phyloP scores from a whole-genome alignment of 2,113 vertebrate species.

The Psittacula cyanocephala region DNA sequence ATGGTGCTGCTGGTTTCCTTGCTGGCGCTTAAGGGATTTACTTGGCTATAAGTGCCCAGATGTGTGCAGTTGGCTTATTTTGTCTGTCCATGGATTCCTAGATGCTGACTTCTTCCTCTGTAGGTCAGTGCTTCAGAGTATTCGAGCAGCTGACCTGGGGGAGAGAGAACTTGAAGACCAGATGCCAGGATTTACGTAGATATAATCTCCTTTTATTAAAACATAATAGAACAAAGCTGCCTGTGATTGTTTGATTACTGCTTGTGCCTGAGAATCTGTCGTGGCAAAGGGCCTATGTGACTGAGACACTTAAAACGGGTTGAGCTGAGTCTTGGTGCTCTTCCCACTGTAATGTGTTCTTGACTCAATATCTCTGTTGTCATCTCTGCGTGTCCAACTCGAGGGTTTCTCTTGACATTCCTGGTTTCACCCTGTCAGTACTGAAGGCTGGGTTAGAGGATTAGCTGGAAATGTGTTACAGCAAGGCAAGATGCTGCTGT shows the following conservation, averaged over 20 bases:
- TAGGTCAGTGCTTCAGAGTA: background rate
- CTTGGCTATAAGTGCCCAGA: background rate
- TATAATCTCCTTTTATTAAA: background rate
- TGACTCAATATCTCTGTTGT: background rate
- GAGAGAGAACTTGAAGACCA: background rate
- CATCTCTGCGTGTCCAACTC: background rate
- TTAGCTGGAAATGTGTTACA: background rate
- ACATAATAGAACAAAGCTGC: background rate
- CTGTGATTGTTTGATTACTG: background rate
- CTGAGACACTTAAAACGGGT: background rate
- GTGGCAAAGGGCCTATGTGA: background rate
- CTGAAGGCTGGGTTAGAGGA: background rate
- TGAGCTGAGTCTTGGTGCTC: background rate
- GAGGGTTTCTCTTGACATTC: background rate
- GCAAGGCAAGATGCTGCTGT: rapidly evolving
- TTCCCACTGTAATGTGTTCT: background rate
- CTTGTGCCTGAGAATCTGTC: background rate
- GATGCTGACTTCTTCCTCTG: background rate
- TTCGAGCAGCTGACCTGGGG: background rate
- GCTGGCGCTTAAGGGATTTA: background rate
- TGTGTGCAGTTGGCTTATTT: background rate
- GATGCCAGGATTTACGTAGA: background rate
- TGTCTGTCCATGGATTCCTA: background rate
- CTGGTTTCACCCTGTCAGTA: background rate
- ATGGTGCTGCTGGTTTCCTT: background rate